Conservation (phyloP, 2,888 invertebrate species). For the Mythimna pallens region DNA sequence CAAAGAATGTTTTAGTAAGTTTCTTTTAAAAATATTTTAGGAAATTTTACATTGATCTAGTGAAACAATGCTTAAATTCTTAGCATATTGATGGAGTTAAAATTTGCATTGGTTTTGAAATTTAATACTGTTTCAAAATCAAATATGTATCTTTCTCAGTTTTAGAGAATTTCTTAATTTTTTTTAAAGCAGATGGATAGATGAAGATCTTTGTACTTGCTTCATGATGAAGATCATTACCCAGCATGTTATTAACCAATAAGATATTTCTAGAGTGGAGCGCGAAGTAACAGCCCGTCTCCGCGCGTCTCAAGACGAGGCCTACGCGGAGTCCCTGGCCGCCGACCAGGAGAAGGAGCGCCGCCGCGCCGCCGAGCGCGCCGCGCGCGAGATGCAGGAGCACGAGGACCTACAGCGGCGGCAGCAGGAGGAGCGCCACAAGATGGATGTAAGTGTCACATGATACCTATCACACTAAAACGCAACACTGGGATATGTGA, state of each 20-base stretch:
- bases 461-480: background rate
- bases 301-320: conserved; percentile 97
- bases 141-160: background rate
- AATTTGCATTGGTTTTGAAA: background rate
- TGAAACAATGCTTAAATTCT: background rate
- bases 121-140: background rate
- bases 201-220: too few species aligned
- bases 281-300: conserved; percentile 96
- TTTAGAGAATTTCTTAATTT: background rate
- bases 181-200: background rate
- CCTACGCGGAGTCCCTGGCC: conserved; percentile 96
- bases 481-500: background rate
- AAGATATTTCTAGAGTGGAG: conserved; percentile 90
- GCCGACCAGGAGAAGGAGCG: conserved; percentile 99
- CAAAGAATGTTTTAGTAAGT: background rate
- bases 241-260: background rate
- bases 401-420: conserved; percentile 81
- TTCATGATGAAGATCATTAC: too few species aligned
- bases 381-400: conserved; percentile 79
- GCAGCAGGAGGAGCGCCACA: conserved; percentile 74
- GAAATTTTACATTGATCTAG: too few species aligned
- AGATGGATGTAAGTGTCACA: conserved; percentile 20
- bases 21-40: background rate
- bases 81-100: background rate
- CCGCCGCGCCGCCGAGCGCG: conserved; percentile 87